Percentiles rank a stretch among this genome's conserved stretches.
These are phyloP conservation scores for Globia sparganii DNA, from an alignment of 2,888 invertebrate species.

Conservation along the genomic window DNA sequence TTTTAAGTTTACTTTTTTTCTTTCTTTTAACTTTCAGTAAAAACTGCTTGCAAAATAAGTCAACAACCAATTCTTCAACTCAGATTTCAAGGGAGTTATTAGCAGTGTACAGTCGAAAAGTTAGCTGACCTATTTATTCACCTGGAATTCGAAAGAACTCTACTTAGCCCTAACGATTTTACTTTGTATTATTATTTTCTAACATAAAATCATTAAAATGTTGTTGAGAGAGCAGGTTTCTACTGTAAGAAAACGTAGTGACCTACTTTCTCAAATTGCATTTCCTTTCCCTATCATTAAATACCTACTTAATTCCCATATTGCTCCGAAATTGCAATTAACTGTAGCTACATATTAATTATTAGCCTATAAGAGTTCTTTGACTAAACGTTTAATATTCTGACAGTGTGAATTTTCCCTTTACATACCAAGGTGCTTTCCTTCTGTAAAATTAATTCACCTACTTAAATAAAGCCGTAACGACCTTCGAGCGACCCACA, in stretches of 20 bases:
- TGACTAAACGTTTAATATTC: slow-evolving; percentile 5
- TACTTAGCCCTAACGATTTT: background rate
- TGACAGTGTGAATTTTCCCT: slow-evolving; percentile 11
- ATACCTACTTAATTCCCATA: background rate
- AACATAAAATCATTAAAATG: background rate
- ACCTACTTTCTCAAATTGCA: background rate
- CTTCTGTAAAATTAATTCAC: slow-evolving; percentile 34
- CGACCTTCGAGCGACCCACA: slow-evolving; percentile 35
- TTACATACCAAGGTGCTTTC: background rate
- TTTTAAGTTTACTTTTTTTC: background rate
- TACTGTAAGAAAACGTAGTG: background rate
- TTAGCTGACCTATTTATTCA: background rate
- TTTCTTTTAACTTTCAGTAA: background rate
- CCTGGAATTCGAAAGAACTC: background rate
- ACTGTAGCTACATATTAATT: background rate
- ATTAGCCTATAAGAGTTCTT: background rate
- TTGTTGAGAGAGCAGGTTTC: background rate
- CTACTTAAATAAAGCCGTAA: slow-evolving; percentile 46
- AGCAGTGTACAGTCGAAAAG: background rate
- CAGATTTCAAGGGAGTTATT: background rate
- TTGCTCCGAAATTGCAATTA: slow-evolving; percentile 13
- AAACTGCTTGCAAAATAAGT: background rate
- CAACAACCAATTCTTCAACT: background rate
- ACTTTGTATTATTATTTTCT: background rate
- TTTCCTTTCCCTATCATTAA: background rate